These are phyloP conservation scores for Onychomys leucogaster DNA, from an alignment of 2,797 vertebrate genomes.

Conservation along the genomic window DNA sequence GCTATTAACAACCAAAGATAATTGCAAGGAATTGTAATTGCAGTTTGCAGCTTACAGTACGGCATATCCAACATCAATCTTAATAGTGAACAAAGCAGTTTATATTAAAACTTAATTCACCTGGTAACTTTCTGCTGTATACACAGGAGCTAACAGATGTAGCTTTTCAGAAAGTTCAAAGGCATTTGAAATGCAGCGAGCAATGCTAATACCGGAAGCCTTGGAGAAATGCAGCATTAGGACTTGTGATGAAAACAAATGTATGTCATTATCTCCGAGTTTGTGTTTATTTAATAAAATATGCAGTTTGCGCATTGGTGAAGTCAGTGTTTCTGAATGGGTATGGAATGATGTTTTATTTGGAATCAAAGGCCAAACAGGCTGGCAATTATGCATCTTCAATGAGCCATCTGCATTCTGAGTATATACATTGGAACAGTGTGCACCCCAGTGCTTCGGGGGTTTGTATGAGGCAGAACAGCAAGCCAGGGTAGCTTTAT, in stretches of 20 bases:
- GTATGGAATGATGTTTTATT: conserved; percentile 78
- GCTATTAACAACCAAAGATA: conserved; percentile 98
- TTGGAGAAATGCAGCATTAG: conserved; percentile 88
- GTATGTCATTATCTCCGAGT: conserved; percentile 88
- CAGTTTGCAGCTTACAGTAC: conserved; percentile 93
- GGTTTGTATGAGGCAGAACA: conserved; percentile 70
- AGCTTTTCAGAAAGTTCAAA: conserved; percentile 91
- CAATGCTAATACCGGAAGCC: conserved; percentile 88
- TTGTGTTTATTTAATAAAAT: conserved; percentile 90
- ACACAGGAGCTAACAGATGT: conserved; percentile 89
- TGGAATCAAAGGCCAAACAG: conserved; percentile 77
- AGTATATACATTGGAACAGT: conserved; percentile 56
- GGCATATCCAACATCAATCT: conserved; percentile 94
- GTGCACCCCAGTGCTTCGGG: conserved; percentile 70
- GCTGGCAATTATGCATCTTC: conserved; percentile 64
- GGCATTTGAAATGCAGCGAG: conserved; percentile 85
- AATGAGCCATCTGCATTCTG: conserved; percentile 57
- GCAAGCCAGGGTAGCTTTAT: conserved; percentile 73
- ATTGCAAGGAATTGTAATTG: conserved; percentile 97
- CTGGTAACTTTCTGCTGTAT: conserved; percentile 88
- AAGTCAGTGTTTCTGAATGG: conserved; percentile 77
- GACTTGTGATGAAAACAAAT: conserved; percentile 90
- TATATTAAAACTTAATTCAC: conserved; percentile 94
- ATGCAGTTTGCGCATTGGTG: conserved; percentile 81
- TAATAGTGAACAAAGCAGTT: conserved; percentile 92